Evolutionary conservation across 2,113 vertebrate genomes (phyloP).

Genomic region (Cynocephalus volans): DNA sequence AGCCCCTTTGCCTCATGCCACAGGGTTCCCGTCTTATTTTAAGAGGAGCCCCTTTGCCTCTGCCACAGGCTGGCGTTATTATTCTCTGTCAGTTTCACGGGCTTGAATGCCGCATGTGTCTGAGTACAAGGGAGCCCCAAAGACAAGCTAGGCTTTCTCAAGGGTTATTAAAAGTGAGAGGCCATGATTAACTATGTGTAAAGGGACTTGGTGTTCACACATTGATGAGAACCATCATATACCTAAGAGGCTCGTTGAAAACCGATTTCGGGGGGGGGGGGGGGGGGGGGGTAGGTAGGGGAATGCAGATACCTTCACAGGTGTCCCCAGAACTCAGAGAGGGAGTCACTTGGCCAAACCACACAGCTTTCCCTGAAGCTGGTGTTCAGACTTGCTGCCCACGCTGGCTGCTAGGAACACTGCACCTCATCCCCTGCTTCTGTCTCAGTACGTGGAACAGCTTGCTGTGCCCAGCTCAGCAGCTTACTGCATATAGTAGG

Average conservation of each 20-base stretch:
- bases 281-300: too few species aligned
- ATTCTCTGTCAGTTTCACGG: not conserved
- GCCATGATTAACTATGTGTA: accelerated
- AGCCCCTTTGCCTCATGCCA: not conserved
- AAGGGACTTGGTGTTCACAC: too few species aligned
- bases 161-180: not conserved
- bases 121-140: accelerated
- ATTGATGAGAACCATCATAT: accelerated
- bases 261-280: accelerated
- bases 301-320: not conserved
- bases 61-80: not conserved
- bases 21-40: not conserved
- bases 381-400: accelerated
- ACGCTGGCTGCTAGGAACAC: not conserved
- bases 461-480: accelerated
- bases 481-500: not conserved
- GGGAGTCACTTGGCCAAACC: not conserved
- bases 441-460: accelerated
- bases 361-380: not conserved
- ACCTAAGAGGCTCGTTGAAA: not conserved
- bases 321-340: not conserved
- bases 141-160: not conserved
- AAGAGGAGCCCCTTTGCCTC: not conserved
- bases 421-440: accelerated
- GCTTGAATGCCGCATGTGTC: accelerated